Evolutionary conservation across 1,140 invertebrate genomes (phyloP), one percentile per base, ranked within the genome.

Genomic region (Leptinotarsa texana): DNA sequence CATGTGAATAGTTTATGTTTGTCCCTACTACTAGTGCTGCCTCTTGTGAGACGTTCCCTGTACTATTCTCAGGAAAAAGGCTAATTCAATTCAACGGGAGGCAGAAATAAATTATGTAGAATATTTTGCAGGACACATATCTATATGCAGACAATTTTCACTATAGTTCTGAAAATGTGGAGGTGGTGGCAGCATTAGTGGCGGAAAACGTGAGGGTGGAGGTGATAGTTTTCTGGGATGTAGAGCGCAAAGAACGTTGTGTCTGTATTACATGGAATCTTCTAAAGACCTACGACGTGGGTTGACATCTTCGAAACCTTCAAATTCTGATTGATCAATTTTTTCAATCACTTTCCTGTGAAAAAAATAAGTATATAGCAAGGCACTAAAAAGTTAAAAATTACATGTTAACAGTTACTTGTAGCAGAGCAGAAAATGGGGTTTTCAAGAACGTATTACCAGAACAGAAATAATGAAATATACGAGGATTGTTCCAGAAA

Each of bases 251-350:
- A 89, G 88, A 72, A 89, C 91, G 89, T 94, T 92, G 84, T 91
- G 93, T 95, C 24, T 21, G 84, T 91, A 93, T 95, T 94, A 99
- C 33, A 99, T 89, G 89, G 95, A 96, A 87, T 98, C 97, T 88
- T 98, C 97, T 84, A 97, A 88, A 2, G 96, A 98, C 97, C 99
- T 99, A 73, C 99, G 89, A 79, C 99, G 88, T 68, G 98, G 98
- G 90, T 99, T 99, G 81, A 99, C 96, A 88, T 99, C 0, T 3
- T 57, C 51, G 51, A 57, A 57, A 22, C 98, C 98, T 86, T 99
- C 98, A 88, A 99, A 99, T 87, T 99, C 98, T 18, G 95, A 94
- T 86, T 99, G 98, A 89, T 99, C 98, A 80, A 99, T 99, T 85
- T 95, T 96, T 71, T 95, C 95, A 82, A 99, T 99, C 73, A 96